phyloP scores from a whole-genome alignment of 2,797 vertebrate genomes.

The Sciaenops ocellatus region DNA sequence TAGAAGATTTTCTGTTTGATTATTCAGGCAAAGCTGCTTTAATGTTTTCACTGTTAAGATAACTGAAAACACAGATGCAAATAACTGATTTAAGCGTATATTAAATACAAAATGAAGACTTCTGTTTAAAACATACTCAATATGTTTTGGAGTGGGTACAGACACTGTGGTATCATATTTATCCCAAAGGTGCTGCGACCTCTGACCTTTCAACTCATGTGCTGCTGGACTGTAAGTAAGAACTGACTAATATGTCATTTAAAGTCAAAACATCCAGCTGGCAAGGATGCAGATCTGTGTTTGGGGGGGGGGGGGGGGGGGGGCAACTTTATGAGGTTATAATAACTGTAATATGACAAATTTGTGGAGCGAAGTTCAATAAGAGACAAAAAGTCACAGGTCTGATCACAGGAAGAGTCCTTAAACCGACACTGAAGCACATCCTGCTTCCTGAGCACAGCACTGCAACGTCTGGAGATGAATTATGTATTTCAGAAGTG shows the following conservation, averaged over 20 bases:
- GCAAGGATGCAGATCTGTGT: background rate
- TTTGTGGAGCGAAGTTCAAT: background rate
- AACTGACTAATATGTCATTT: background rate
- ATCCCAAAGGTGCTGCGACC: conserved; percentile 11
- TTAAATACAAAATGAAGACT: background rate
- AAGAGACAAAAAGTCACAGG: background rate
- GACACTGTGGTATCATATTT: background rate
- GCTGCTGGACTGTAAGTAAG: background rate
- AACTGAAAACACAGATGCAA: background rate
- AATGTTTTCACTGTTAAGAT: background rate
- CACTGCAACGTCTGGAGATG: background rate
- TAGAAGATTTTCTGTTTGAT: background rate
- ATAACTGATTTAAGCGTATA: background rate
- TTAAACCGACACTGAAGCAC: background rate
- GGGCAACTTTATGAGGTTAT: background rate
- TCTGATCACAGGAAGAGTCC: background rate
- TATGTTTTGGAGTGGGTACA: background rate
- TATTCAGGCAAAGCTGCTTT: background rate
- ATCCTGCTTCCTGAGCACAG: background rate
- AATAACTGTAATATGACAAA: background rate
- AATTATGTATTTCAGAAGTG: background rate
- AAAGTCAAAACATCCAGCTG: background rate
- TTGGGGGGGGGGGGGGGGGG: background rate
- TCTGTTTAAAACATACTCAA: background rate
- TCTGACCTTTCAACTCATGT: conserved; percentile 24